Evolutionary conservation across 2,797 vertebrate species (phyloP).

Genomic region (Spondyliosoma cantharus): DNA sequence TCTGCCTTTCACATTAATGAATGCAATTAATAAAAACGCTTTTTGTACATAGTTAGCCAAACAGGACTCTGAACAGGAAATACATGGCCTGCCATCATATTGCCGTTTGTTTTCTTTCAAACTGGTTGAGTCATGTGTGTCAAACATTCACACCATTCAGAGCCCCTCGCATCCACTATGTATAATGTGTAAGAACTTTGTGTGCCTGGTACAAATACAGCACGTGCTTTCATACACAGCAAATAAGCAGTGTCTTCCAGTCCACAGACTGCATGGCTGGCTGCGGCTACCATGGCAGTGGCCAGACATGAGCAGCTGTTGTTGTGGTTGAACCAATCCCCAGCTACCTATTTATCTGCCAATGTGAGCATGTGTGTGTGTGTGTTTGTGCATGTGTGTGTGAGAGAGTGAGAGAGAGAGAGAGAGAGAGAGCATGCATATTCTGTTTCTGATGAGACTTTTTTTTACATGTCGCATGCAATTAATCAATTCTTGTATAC

Average conservation of each 20-base stretch:
- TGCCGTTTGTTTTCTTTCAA: background rate
- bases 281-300: conserved; percentile 42
- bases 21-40: background rate
- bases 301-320: conserved; percentile 69
- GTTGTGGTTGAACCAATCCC: conserved; percentile 65
- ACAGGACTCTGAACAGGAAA: background rate
- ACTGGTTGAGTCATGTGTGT: background rate
- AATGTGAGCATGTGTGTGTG: conserved; percentile 13
- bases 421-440: background rate
- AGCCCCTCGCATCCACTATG: background rate
- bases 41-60: background rate
- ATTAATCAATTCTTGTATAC: background rate
- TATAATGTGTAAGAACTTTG: conserved; percentile 1
- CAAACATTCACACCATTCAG: background rate
- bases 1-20: background rate
- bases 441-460: background rate
- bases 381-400: conserved; percentile 5
- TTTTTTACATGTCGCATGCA: conserved; percentile 20
- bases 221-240: conserved; percentile 41
- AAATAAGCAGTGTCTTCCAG: conserved; percentile 51
- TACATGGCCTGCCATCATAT: background rate
- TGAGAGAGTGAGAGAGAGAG: background rate
- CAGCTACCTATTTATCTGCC: conserved; percentile 47
- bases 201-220: conserved; percentile 33
- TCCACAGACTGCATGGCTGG: conserved; percentile 38